Base-by-base conservation (phyloP, 2,888 invertebrate genomes). In the Caenorhabditis parvicauda region DNA sequence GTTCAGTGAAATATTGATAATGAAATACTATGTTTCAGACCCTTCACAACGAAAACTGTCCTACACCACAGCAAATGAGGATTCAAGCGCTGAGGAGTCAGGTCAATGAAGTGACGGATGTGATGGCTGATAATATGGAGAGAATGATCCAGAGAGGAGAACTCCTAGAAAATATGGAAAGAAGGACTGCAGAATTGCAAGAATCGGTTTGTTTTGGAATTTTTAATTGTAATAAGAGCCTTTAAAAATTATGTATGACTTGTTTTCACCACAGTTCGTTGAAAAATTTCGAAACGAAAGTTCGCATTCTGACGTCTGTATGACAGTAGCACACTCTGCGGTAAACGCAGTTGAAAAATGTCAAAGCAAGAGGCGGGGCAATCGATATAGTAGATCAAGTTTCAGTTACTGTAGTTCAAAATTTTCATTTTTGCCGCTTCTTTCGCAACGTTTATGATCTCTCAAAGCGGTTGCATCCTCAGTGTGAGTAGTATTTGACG, bases 41-140 rank as follows among this genome's bases (percentile, higher is more conserved):
- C 35, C 45, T 59, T 25, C 59, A 59, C 50, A 64, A 64, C 39
- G 49, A 52, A 4, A 7, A 17, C 12, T 43, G 50, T 6, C 56
- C 64, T 9, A 56, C 38, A 2, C 43, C 56, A 0, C 50, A 54
- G 4, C 55, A 64, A 27, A 48, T 44, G 22, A 24, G 59, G 43
- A 59, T 64, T 24, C 56, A 50, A n/a, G 48, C 47, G 12, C 49
- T 64, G n/a, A 49, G 64, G n/a, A 44, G 47, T 17, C 64, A 64
- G 29, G 64, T 64, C 4, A 51, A 56, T 2, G 64, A 64, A 25
- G 64, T 64, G 25, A 7, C 55, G 42, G 46, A 39, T 41, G 59
- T 80, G 35, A 80, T 80, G 80, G 62, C 70, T 3, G 65, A 74
- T 19, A 80, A 80, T 60, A 74, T 80, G 46, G 66, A 70, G 29